Base-by-base conservation (phyloP, 2,888 invertebrate genomes). In the Isotomurus palustris region DNA sequence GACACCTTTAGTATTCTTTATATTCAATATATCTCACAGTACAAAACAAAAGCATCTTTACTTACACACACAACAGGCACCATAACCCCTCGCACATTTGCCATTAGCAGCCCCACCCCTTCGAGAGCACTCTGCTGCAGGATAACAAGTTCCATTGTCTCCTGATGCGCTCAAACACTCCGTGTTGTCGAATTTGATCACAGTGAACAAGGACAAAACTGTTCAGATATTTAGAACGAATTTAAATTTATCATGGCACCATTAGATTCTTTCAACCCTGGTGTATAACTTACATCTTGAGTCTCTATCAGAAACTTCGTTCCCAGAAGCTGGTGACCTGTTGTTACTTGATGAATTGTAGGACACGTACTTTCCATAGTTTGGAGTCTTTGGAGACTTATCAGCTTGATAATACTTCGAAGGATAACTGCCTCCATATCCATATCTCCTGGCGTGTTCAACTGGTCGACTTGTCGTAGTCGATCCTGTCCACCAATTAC, bases 111-210 rank as follows among this genome's bases (percentile, higher is more conserved):
- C 62, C 2, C 91, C 91, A 1, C 86, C 85, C 36, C 84, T 78
- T 25, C 82, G 76, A 0, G 80, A 73, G 72, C 91, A 91, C 74
- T 91, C 88, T 73, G 73, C 73, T 62, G 82, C 78, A 1, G 87
- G 82, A 72, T 89, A 78, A 72, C 91, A 91, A 12, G 86, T 88
- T n/a, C 91, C 91, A 70, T 85, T 84, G 73, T 89, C 88, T 0
- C 89, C 89, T 0, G 84, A 84, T 0, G 84, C 80, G 8, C 86
- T 86, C 2, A 81, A 78, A 73, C 91, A 91, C 0, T 81, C 81
- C n/a, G 84, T 84, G 62, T 86, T 86, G 2, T 84, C 84, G 69
- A 90, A 87, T 62, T 86, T 85, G 32, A 90, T 84, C 71, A 89
- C 81, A 1, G 87, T 87, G 73, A 91, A 88, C 14, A 91, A 76